These are phyloP conservation scores for Mesochorus sp. DNA, from an alignment of 2,888 invertebrate genomes.

Conservation along the genomic window DNA sequence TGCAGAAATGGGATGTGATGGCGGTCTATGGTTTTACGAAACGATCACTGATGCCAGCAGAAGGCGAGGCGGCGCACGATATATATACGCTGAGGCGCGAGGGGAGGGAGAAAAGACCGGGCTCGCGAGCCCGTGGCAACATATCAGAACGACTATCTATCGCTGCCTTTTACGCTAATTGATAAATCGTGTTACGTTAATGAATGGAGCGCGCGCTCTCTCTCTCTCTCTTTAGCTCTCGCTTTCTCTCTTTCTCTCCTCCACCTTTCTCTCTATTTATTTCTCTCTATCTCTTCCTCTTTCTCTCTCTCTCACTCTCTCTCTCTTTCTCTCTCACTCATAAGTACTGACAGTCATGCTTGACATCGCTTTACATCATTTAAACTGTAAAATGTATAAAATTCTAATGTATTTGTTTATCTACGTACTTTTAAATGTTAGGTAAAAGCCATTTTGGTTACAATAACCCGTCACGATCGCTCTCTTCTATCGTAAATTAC, in stretches of 20 bases:
- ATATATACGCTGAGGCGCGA: slow-evolving; percentile 2
- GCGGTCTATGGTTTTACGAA: not conserved
- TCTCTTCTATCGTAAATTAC: too few species aligned
- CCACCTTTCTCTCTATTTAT: not conserved
- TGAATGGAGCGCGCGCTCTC: slow-evolving; percentile 75
- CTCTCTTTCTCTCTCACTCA: not conserved
- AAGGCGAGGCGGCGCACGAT: not conserved
- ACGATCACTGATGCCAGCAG: not conserved
- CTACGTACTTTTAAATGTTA: too few species aligned
- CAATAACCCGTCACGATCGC: too few species aligned
- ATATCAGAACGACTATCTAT: slow-evolving; percentile 81
- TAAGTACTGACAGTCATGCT: too few species aligned
- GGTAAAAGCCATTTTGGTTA: too few species aligned
- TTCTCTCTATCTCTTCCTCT: not conserved
- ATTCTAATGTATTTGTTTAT: too few species aligned
- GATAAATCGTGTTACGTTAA: slow-evolving; percentile 82
- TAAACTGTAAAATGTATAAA: too few species aligned
- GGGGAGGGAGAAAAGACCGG: slow-evolving; percentile 31
- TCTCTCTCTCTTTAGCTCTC: not conserved
- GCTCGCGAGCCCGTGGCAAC: slow-evolving; percentile 67
- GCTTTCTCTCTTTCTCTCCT: not conserved
- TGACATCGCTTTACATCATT: too few species aligned
- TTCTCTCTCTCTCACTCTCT: not conserved
- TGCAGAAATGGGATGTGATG: not conserved
- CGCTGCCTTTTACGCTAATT: slow-evolving; percentile 82